phyloP scores from a whole-genome alignment of 2,888 invertebrate species.

The Spodoptera exigua region DNA sequence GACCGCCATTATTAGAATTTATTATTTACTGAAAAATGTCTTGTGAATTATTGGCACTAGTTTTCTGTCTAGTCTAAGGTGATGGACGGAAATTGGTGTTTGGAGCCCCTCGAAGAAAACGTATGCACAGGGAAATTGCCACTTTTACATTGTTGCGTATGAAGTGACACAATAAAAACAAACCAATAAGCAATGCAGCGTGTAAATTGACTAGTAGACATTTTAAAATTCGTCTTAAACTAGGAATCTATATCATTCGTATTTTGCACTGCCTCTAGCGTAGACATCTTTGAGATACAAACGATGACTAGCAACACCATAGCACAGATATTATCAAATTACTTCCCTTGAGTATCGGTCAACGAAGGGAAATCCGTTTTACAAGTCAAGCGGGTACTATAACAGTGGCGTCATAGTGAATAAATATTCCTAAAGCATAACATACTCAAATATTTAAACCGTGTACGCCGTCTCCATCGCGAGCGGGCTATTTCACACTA shows the following conservation, averaged over 20 bases:
- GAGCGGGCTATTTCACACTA: slow-evolving; percentile 73
- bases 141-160: slow-evolving; percentile 47
- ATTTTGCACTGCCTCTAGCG: too few species aligned
- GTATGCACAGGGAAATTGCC: slow-evolving; percentile 39
- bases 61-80: slow-evolving; percentile 10
- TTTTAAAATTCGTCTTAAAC: too few species aligned
- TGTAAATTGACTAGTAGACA: background rate
- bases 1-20: slow-evolving; percentile 6
- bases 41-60: slow-evolving; percentile 18
- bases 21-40: slow-evolving; percentile 13
- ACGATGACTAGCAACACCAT: too few species aligned
- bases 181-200: background rate
- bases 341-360: slow-evolving; percentile 27
- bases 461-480: slow-evolving; percentile 64
- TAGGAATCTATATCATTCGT: too few species aligned
- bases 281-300: too few species aligned
- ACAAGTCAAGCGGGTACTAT: slow-evolving; percentile 49
- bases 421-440: slow-evolving; percentile 61
- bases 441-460: slow-evolving; percentile 74
- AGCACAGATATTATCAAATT: background rate
- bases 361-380: slow-evolving; percentile 37
- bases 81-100: slow-evolving; percentile 36
- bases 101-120: slow-evolving; percentile 29
- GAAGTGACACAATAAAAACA: slow-evolving; percentile 1
- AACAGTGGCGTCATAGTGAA: slow-evolving; percentile 43